Evolutionary conservation across 2,113 vertebrate species (phyloP).

Genomic region (Fregata magnificens): DNA sequence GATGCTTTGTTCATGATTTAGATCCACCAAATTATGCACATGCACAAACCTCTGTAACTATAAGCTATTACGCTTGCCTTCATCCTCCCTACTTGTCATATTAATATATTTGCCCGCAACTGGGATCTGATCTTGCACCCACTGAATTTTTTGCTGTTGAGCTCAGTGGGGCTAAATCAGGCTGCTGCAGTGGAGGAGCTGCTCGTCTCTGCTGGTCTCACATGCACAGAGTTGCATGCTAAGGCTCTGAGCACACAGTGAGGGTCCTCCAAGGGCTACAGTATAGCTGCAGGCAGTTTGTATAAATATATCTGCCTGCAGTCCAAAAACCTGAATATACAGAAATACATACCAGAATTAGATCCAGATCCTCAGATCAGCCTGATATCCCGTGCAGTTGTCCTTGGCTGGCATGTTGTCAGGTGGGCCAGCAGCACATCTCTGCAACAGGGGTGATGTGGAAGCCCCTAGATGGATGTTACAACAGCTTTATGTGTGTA

Average conservation of each 20-base stretch:
- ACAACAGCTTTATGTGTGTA: neutral
- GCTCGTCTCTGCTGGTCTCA: neutral
- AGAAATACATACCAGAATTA: neutral
- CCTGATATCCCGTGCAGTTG: neutral
- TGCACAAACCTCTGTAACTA: neutral
- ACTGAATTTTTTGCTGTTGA: constrained; percentile 1
- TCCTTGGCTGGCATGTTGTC: neutral
- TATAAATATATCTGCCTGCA: neutral
- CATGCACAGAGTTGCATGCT: neutral
- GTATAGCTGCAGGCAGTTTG: neutral
- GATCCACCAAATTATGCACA: neutral
- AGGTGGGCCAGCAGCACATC: neutral
- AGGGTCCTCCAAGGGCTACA: neutral
- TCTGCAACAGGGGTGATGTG: neutral
- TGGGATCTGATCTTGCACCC: neutral
- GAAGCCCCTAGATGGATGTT: neutral
- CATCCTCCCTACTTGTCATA: neutral
- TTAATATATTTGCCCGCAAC: neutral
- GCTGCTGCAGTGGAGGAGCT: neutral
- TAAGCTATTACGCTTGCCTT: neutral
- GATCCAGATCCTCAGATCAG: neutral
- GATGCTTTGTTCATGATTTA: neutral
- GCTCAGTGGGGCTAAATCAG: neutral
- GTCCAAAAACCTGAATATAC: neutral
- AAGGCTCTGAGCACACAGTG: neutral